These are phyloP conservation scores for Bedellia somnulentella DNA, from an alignment of 2,888 invertebrate genomes.

Conservation along the genomic window DNA sequence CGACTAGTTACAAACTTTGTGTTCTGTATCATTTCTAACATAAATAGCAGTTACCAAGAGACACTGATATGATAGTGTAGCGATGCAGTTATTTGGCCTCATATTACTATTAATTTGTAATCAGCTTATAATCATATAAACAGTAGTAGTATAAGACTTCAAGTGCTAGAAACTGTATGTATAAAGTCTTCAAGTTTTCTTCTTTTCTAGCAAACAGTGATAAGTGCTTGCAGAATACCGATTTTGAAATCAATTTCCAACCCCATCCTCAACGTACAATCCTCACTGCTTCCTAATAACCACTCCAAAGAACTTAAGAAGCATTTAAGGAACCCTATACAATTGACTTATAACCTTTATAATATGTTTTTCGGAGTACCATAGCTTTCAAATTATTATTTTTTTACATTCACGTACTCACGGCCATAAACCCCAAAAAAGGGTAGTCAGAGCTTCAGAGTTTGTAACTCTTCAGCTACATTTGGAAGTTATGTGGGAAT, in stretches of 20 bases:
- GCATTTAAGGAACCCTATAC: neutral
- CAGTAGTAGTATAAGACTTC: neutral
- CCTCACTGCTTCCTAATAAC: too few species aligned
- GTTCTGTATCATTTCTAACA: too few species aligned
- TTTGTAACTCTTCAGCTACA: too few species aligned
- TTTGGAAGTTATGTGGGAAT: too few species aligned
- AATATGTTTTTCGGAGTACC: neutral
- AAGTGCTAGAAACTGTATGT: neutral
- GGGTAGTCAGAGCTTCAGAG: too few species aligned
- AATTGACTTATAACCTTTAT: neutral
- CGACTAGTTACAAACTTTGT: too few species aligned
- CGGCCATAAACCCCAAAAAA: too few species aligned
- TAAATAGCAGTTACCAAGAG: too few species aligned
- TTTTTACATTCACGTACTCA: too few species aligned
- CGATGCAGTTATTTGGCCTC: neutral
- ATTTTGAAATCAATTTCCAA: constrained; percentile 1
- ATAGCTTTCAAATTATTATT: neutral
- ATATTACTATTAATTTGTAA: neutral
- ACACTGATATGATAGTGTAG: neutral
- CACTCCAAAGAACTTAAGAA: constrained; percentile 3
- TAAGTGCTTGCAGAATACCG: neutral
- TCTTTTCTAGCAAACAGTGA: neutral
- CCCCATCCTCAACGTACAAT: neutral
- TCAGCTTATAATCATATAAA: neutral
- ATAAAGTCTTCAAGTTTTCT: neutral